Evolutionary conservation across 2,797 vertebrate genomes (phyloP).

Genomic region (Sebastes matsubarae): DNA sequence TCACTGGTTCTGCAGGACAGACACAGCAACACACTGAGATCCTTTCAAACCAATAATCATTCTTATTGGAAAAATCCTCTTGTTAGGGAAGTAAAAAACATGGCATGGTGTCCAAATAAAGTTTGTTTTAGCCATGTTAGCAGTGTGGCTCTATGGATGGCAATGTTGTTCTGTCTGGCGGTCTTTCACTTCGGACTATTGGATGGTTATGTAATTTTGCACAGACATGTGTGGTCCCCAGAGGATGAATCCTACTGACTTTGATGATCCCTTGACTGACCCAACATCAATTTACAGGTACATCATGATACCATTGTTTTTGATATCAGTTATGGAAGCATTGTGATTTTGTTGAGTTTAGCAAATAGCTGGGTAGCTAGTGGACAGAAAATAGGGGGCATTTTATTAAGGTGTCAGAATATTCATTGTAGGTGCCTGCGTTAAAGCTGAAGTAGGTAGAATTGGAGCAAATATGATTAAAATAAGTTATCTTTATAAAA

Average conservation of each 20-base stretch:
- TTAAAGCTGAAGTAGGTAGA: not conserved
- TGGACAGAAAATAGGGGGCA: not conserved
- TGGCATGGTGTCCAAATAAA: not conserved
- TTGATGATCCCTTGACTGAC: not conserved
- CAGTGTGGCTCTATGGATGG: not conserved
- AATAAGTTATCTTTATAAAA: too few relatives aligned
- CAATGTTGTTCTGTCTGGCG: not conserved
- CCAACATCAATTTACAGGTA: not conserved
- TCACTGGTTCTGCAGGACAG: constrained; percentile 63
- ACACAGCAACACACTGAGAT: not conserved
- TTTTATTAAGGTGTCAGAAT: not conserved
- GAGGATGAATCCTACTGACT: too few relatives aligned
- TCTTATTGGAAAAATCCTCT: not conserved
- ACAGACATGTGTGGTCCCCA: not conserved
- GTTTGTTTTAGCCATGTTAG: not conserved
- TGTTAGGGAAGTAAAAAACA: not conserved
- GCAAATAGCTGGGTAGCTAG: not conserved
- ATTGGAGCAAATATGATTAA: too few relatives aligned
- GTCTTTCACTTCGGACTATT: not conserved
- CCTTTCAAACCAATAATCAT: not conserved
- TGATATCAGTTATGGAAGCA: not conserved
- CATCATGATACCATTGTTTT: not conserved
- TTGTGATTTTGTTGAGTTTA: not conserved
- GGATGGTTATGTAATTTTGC: not conserved
- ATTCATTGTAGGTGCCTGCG: not conserved